Conservation (phyloP, 2,888 invertebrate species). For the Tetropium fuscum region DNA sequence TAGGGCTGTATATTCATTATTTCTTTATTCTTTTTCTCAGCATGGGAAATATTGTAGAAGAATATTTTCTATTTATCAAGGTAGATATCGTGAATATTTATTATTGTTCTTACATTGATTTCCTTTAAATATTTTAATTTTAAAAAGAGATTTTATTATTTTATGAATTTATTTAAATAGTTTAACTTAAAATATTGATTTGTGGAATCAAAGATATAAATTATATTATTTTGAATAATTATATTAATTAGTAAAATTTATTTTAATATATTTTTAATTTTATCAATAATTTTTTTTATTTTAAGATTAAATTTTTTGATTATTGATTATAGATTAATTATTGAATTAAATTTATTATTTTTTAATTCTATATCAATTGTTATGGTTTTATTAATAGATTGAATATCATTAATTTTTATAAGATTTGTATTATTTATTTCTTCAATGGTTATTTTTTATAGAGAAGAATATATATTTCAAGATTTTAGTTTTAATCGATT, state of each 20-base stretch:
- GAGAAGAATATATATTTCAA: constrained; percentile 72
- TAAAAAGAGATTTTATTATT: too few species aligned
- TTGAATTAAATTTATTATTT: constrained; percentile 70
- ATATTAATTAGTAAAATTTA: too few species aligned
- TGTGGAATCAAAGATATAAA: too few species aligned
- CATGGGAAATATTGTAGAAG: constrained; percentile 71
- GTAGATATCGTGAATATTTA: constrained; percentile 71
- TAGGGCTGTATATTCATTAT: too few species aligned
- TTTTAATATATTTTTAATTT: too few species aligned
- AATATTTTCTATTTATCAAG: constrained; percentile 67
- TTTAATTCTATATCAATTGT: constrained; percentile 67
- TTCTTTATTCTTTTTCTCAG: too few species aligned
- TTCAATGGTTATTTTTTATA: constrained; percentile 75
- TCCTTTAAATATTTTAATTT: too few species aligned
- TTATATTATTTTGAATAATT: constrained; percentile 69
- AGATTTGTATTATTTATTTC: constrained; percentile 76
- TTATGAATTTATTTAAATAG: too few species aligned
- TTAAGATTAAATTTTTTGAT: too few species aligned
- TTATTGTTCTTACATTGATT: too few species aligned
- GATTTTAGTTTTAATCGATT: constrained; percentile 74
- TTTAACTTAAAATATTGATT: constrained; percentile 75
- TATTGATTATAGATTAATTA: constrained; percentile 68
- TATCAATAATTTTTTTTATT: too few species aligned
- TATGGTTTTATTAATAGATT: too few species aligned
- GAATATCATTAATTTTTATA: constrained; percentile 74